Base-by-base conservation (phyloP, 2,113 vertebrate genomes). In the Rhea pennata region DNA sequence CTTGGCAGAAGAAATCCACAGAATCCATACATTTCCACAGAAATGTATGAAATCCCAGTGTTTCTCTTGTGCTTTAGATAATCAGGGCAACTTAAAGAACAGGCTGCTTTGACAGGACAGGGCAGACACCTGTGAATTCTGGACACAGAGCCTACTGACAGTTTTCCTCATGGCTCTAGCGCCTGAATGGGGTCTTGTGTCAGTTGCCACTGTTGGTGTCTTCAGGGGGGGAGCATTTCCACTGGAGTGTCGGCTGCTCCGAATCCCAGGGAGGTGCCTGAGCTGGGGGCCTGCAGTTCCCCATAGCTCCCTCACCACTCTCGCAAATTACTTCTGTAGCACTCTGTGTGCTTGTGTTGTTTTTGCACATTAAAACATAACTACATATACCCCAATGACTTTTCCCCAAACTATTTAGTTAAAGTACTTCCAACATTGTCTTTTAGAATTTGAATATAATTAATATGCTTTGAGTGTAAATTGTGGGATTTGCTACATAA, bases 361-460 rank as follows among this genome's bases (percentile, higher is more conserved):
- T 86, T 89, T 86, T 92, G 66, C 51, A 80, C 75, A 59, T 97
- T 96, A 95, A 96, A 96, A 93, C 85, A 48, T 85, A 92, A 88
- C 76, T 58, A 4, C 93, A 84, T 95, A 61, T 81, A 93, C 54
- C 89, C 81, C 76, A 90, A 87, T 96, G 90, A 94, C 96, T 98
- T 98, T 95, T 27, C 84, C 74, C 83, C 64, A 95, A 96, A 97
- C 95, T 94, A 97, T 97, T 97, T 97, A 98, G 98, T 98, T 97
- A 90, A 98, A 96, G 83, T 96, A 93, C 95, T 98, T 97, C 97
- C 3, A 10, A 96, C 87, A 86, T 96, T 91, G 89, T 97, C 94
- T 97, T 97, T 98, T 93, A 95, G 95, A 96, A 97, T 98, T 97
- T 98, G 96, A 98, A 98, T 98, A 94, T 98, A 98, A 98, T 98